These are phyloP conservation scores for Tineola bisselliella DNA, from an alignment of 2,888 invertebrate genomes.

Conservation along the genomic window DNA sequence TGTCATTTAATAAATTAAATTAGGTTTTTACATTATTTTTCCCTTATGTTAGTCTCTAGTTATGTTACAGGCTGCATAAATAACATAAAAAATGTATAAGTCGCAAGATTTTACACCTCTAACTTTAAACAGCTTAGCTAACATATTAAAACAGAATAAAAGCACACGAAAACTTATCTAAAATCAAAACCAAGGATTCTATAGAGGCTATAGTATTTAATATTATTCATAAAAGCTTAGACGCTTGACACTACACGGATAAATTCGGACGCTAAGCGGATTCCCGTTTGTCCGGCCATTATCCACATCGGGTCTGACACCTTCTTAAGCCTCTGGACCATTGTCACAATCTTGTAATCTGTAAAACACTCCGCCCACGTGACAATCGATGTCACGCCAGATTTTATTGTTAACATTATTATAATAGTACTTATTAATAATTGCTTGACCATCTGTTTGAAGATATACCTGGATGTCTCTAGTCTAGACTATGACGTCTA, in stretches of 20 bases:
- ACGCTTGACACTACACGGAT: constrained; percentile 1
- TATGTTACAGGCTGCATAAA: too few relatives aligned
- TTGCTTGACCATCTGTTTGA: not conserved
- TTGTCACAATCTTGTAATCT: constrained; percentile 8
- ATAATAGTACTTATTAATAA: not conserved
- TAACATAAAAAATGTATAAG: not conserved
- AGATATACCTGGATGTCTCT: too few relatives aligned
- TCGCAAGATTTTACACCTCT: not conserved
- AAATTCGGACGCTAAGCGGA: constrained; percentile 24
- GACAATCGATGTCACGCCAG: not conserved
- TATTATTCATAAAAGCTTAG: not conserved
- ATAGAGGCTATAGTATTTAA: too few relatives aligned
- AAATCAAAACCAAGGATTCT: too few relatives aligned
- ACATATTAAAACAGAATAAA: not conserved
- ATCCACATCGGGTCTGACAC: constrained; percentile 24
- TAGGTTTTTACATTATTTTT: too few relatives aligned
- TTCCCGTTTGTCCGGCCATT: constrained; percentile 25
- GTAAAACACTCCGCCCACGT: constrained; percentile 11
- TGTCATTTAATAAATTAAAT: too few relatives aligned
- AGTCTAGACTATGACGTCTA: too few relatives aligned
- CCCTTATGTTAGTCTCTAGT: too few relatives aligned
- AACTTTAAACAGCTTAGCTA: not conserved
- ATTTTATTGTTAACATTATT: not conserved
- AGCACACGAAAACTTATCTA: not conserved
- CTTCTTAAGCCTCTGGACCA: constrained; percentile 16